Evolutionary conservation across 2,113 vertebrate species (phyloP), one percentile per base, ranked within the genome.

Genomic region (Dryoscopus gambensis): DNA sequence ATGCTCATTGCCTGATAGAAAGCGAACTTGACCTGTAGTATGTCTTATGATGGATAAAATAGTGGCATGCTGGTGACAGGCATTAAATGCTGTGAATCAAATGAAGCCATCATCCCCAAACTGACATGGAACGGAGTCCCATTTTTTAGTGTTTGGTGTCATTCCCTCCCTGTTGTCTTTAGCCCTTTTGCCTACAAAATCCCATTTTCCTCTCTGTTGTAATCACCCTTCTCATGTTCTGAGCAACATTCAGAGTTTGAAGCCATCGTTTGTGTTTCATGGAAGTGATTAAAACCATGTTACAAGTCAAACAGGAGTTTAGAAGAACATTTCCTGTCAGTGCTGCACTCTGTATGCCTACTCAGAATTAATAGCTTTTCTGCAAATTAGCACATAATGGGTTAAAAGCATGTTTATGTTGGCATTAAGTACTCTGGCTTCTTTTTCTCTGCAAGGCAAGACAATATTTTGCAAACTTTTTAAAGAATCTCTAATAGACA

Each of bases 321-420:
- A 92, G 93, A 97, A 94, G 97, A 96, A 97, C 97, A 97, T 98
- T 98, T 98, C 98, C 98, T 98, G 95, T 95, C n/a, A 16, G 86
- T 83, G 62, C 93, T 80, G 62, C 22, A 16, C 89, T 57, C 75
- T 47, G 67, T 94, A 94, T 49, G 76, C 95, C 91, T 97, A 47
- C 87, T 97, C 95, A 97, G 96, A 96, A 97, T 97, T 98, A 98
- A 98, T 97, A 95, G 91, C 91, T 97, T 98, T 97, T 96, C 96
- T 98, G 95, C 96, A 98, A 98, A 98, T 98, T 97, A 97, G 97
- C 97, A 97, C 98, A 85, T 97, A 97, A 98, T 97, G 98, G 98
- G 97, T 98, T 98, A 98, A 98, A 98, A 97, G 97, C 97, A 97
- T 98, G 98, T 98, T 98, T 98, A 97, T 96, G 93, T 97, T 98